phyloP scores from a whole-genome alignment of 2,113 vertebrate species.

The Stigmatopora argus region DNA sequence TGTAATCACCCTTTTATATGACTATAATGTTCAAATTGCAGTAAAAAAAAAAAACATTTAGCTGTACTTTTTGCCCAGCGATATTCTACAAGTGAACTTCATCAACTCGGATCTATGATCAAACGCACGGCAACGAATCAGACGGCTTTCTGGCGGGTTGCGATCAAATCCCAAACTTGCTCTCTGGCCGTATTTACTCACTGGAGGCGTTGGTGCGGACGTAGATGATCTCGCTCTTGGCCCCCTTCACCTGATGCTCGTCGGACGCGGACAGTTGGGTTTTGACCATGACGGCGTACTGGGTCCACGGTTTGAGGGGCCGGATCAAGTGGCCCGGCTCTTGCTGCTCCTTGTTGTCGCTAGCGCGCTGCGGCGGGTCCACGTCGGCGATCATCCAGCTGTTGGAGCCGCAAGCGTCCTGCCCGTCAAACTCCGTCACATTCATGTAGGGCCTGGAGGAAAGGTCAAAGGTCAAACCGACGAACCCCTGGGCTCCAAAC shows the following conservation, averaged over 20 bases:
- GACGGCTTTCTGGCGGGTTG: no score
- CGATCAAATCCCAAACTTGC: neutral
- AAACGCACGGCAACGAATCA: no score
- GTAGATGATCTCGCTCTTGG: constrained; percentile 96
- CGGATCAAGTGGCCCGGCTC: constrained; percentile 81
- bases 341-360: constrained; percentile 68
- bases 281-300: constrained; percentile 95
- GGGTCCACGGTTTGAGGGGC: constrained; percentile 89
- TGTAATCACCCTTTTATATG: no score
- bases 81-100: no score
- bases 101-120: no score
- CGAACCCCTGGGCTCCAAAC: neutral
- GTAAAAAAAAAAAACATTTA: no score
- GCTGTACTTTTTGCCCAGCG: no score
- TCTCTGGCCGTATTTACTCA: constrained; percentile 59
- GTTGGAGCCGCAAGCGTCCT: constrained; percentile 93
- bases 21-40: no score
- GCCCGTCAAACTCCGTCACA: constrained; percentile 93
- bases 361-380: constrained; percentile 76
- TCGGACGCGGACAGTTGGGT: constrained; percentile 90
- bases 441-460: constrained; percentile 82
- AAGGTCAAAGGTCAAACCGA: neutral
- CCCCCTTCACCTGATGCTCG: constrained; percentile 83
- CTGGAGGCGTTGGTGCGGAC: constrained; percentile 86
- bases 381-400: constrained; percentile 95